Evolutionary conservation across 2,797 vertebrate species (phyloP).

Genomic region (Eospalax fontanierii): DNA sequence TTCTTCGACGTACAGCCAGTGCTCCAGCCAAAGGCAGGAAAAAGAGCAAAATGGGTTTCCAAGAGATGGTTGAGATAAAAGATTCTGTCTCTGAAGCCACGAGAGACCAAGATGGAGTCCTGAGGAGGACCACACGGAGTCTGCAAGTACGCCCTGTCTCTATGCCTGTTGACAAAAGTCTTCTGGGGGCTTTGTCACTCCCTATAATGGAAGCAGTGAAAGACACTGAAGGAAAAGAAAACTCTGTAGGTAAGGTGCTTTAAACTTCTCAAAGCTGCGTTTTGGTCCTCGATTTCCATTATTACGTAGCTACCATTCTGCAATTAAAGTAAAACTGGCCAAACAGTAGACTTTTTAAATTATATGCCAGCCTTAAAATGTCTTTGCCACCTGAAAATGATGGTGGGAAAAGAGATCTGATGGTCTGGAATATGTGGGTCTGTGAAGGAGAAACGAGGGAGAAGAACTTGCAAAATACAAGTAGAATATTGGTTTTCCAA

Average conservation of each 20-base stretch:
- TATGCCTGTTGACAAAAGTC: slow-evolving; percentile 95
- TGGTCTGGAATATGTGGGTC: accelerated
- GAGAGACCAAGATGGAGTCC: slow-evolving; percentile 86
- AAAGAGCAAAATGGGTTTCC: slow-evolving; percentile 95
- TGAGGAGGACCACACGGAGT: slow-evolving; percentile 88
- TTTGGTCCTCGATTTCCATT: neutral
- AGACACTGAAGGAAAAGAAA: slow-evolving; percentile 88
- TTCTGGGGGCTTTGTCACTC: slow-evolving; percentile 92
- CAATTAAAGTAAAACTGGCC: neutral
- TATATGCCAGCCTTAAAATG: neutral
- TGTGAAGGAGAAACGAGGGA: accelerated
- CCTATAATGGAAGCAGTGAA: slow-evolving; percentile 89
- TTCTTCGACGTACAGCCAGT: slow-evolving; percentile 97
- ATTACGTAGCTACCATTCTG: neutral
- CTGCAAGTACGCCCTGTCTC: slow-evolving; percentile 94
- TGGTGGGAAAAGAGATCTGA: neutral
- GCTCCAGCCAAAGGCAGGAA: slow-evolving; percentile 97
- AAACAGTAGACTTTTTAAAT: neutral
- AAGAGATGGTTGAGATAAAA: slow-evolving; percentile 91
- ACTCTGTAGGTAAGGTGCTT: slow-evolving; percentile 91
- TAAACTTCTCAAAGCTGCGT: neutral
- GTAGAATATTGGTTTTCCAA: neutral
- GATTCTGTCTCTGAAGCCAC: slow-evolving; percentile 86
- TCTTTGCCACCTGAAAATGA: neutral
- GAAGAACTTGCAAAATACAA: neutral